Conservation (phyloP, 2,113 vertebrate genomes). For the Tenrec ecaudatus region DNA sequence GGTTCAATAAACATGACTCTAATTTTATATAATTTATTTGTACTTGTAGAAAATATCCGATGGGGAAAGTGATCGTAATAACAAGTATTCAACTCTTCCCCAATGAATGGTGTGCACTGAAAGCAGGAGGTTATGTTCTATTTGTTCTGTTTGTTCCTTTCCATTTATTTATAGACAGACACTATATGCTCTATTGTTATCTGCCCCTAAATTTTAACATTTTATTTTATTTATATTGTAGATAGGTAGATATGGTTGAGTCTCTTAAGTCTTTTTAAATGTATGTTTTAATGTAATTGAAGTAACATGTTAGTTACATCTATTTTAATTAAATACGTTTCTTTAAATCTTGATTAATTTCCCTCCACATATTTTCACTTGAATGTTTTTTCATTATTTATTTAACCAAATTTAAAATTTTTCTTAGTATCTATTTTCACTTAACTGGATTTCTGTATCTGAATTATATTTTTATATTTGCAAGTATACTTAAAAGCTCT, state of each 20-base stretch:
- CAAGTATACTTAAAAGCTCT: not conserved
- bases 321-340: slow-evolving; percentile 42
- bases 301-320: not conserved
- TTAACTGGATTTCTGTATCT: slow-evolving; percentile 46
- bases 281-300: slow-evolving; percentile 22
- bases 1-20: slow-evolving; percentile 32
- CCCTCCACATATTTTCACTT: slow-evolving; percentile 3
- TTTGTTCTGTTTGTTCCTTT: not conserved
- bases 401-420: slow-evolving; percentile 53
- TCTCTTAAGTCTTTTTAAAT: slow-evolving; percentile 48
- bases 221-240: slow-evolving; percentile 14
- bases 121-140: too few relatives aligned
- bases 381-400: slow-evolving; percentile 42
- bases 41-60: slow-evolving; percentile 19
- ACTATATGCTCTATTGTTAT: not conserved
- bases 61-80: slow-evolving; percentile 34
- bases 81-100: not conserved
- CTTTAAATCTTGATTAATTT: slow-evolving; percentile 27
- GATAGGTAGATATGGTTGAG: not conserved
- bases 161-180: not conserved
- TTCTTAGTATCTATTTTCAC: slow-evolving; percentile 44
- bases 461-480: slow-evolving; percentile 53
- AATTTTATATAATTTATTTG: slow-evolving; percentile 29
- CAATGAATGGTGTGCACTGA: not conserved
- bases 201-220: not conserved